A percentile compares a stretch with the other conserved stretches of the same genome.
Evolutionary conservation across 2,113 vertebrate species (phyloP).

Genomic region (Pseudorhombus dupliciocellatus): DNA sequence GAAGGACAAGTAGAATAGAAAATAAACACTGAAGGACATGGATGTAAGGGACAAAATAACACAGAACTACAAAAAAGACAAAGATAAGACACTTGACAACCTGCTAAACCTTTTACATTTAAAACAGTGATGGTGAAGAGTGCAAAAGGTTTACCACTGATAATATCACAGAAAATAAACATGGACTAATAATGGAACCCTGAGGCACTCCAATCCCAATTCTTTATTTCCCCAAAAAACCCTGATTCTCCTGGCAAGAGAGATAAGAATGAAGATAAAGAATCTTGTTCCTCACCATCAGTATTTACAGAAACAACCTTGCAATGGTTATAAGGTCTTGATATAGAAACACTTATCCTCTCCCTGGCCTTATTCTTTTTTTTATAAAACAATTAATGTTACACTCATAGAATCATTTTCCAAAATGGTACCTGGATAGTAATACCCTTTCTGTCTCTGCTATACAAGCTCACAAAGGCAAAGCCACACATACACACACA

Average conservation of each 20-base stretch:
- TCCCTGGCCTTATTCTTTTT: background rate
- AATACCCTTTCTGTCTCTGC: constrained; percentile 12
- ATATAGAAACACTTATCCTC: background rate
- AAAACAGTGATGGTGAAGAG: too few species aligned
- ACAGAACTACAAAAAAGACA: too few species aligned
- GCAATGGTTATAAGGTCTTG: background rate
- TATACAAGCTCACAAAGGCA: constrained; percentile 35
- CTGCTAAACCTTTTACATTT: too few species aligned
- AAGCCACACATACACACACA: constrained; percentile 13
- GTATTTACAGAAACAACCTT: background rate
- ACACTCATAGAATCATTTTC: background rate
- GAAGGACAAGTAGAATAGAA: too few species aligned
- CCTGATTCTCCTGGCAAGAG: background rate
- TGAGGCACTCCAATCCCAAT: constrained; percentile 6
- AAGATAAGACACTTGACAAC: too few species aligned
- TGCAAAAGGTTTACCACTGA: background rate
- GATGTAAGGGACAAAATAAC: too few species aligned
- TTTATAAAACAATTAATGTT: background rate
- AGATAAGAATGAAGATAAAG: background rate
- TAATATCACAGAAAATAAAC: background rate
- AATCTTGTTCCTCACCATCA: background rate
- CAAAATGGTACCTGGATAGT: background rate
- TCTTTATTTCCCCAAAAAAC: background rate
- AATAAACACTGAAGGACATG: too few species aligned
- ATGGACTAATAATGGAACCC: constrained; percentile 3